Percentiles rank a stretch among this genome's conserved stretches.
Conservation (phyloP, 2,888 invertebrate genomes). For the Nemapogon koenigi region DNA sequence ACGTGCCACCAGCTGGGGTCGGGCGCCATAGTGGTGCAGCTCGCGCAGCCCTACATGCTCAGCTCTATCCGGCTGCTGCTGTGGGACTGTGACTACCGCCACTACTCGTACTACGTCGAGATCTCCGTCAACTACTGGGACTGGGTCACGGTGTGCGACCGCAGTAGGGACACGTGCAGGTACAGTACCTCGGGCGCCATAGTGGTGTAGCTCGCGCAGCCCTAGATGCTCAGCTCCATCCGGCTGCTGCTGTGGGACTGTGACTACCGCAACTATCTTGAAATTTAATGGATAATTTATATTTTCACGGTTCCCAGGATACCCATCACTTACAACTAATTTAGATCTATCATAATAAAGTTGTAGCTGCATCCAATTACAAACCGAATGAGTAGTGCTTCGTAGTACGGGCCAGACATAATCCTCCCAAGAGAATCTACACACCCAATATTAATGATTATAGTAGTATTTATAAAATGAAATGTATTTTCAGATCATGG, state of each 20-base stretch:
- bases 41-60: constrained; percentile 94
- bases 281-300: no score
- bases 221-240: constrained; percentile 90
- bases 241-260: constrained; percentile 97
- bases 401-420: no score
- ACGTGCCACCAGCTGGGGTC: constrained; percentile 96
- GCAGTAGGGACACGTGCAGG: constrained; percentile 81
- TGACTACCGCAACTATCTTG: constrained; percentile 92
- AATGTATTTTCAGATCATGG: constrained; percentile 75
- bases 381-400: no score
- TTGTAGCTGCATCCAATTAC: no score
- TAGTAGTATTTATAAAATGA: background rate
- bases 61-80: constrained; percentile 89
- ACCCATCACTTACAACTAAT: no score
- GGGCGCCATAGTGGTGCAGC: constrained; percentile 93
- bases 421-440: no score
- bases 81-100: constrained; percentile 97
- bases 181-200: constrained; percentile 93
- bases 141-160: constrained; percentile 92
- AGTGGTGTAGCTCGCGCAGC: constrained; percentile 94
- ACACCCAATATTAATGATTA: no score
- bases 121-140: constrained; percentile 90
- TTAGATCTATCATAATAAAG: no score
- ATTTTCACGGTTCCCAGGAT: no score
- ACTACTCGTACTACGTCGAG: constrained; percentile 96